Evolutionary conservation across 2,113 vertebrate genomes (phyloP), one percentile per base, ranked within the genome.

Genomic region (Microcebus tavaratra): DNA sequence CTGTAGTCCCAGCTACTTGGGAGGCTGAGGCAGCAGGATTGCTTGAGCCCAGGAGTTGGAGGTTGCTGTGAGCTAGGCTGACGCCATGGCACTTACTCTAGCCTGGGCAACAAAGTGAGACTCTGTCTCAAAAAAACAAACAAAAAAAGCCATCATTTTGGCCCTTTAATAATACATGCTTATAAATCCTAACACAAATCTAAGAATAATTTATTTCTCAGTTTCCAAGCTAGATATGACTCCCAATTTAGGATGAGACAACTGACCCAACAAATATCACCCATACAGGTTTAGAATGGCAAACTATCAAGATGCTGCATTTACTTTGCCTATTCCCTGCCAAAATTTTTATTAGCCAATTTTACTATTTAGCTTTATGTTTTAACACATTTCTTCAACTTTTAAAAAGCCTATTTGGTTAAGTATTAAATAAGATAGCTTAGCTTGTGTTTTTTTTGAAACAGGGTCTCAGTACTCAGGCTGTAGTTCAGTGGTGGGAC

Each of bases 321-420:
- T 93, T 76, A 95, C 34, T 73, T 15, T 79, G 6, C 20, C 91
- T 39, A 29, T 53, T 80, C 73, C 48, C n/a, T 9, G 12, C 48
- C 17, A 90, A 55, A 92, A 83, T 18, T 39, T 79, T 65, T 45
- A 92, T 78, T n/a, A 61, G 42, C 20, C 65, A 63, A 88, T 23
- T 27, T 79, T 70, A 63, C 23, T 59, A 78, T 65, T 92, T 63
- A 75, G 48, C 25, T 88, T 90, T 65, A 79, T 36, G n/a, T 61
- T 81, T 96, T 76, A 92, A 83, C 73, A 88, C 23, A n/a, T 7
- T 45, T 45, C 36, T 48, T 95, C 53, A 92, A 87, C 34, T 95
- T 90, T 39, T 76, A 96, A 87, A n/a, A 36, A 27, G 39, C 20
- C 39, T 45, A 48, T 20, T 65, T 48, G 25, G 36, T 27, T 63